These are phyloP conservation scores for Chlorops oryzae DNA, from an alignment of 1,140 invertebrate genomes.

Conservation along the genomic window DNA sequence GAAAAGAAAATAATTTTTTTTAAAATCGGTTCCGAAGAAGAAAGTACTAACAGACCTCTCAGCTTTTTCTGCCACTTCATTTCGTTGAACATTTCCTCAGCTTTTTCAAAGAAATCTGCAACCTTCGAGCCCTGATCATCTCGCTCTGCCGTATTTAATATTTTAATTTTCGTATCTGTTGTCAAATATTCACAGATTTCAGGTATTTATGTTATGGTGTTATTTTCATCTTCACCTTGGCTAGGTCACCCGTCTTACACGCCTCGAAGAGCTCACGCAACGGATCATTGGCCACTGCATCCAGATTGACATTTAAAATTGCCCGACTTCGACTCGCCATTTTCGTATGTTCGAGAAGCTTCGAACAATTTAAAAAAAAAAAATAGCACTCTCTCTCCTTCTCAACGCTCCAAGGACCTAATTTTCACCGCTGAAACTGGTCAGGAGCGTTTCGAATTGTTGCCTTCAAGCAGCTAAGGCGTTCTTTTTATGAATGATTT, in stretches of 20 bases:
- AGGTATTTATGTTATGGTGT: conserved; percentile 85
- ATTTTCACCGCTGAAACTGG: too few relatives aligned
- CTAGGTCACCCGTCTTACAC: conserved; percentile 90
- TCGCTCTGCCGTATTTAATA: conserved; percentile 86
- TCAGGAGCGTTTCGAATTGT: too few relatives aligned
- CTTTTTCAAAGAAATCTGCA: conserved; percentile 93
- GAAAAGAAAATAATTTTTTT: conserved; percentile 19
- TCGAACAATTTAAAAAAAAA: too few relatives aligned
- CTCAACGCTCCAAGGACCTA: too few relatives aligned
- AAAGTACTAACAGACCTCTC: conserved; percentile 55
- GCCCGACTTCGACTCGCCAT: conserved; percentile 46
- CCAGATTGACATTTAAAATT: conserved; percentile 46
- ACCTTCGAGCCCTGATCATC: conserved; percentile 99
- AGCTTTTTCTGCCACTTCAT: conserved; percentile 99
- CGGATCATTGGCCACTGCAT: conserved; percentile 59
- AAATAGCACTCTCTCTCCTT: too few relatives aligned
- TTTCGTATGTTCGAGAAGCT: too few relatives aligned
- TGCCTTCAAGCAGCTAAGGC: too few relatives aligned
- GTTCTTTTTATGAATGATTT: too few relatives aligned
- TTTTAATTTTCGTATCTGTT: conserved; percentile 85
- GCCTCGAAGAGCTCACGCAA: conserved; percentile 90
- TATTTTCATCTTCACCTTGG: conserved; percentile 85
- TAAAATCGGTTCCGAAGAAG: too few relatives aligned
- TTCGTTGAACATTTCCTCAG: conserved; percentile 94
- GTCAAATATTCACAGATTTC: conserved; percentile 98